Evolutionary conservation across 2,797 vertebrate species (phyloP).

Genomic region (Astyanax mexicanus): DNA sequence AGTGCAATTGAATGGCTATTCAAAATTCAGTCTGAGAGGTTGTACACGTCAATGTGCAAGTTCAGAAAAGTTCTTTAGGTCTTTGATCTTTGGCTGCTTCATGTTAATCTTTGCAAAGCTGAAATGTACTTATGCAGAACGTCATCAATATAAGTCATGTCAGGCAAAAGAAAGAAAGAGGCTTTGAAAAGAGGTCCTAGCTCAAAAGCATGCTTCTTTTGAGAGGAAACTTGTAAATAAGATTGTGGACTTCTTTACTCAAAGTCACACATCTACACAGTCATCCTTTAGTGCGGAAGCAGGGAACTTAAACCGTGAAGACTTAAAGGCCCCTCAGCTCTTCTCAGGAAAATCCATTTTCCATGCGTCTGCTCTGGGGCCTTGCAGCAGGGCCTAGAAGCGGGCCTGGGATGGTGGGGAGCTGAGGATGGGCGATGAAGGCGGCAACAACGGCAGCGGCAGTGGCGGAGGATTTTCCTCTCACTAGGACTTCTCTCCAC

Average conservation of each 20-base stretch:
- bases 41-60: conserved; percentile 19
- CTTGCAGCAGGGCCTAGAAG: conserved; percentile 61
- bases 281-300: conserved; percentile 56
- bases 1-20: conserved; percentile 23
- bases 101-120: conserved; percentile 20
- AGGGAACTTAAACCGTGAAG: conserved; percentile 72
- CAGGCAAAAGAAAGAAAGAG: not conserved
- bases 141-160: not conserved
- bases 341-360: conserved; percentile 78
- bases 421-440: conserved; percentile 40
- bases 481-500: conserved; percentile 70
- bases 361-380: conserved; percentile 72
- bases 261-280: conserved; percentile 69
- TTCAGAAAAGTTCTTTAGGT: conserved; percentile 35
- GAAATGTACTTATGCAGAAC: not conserved
- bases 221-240: not conserved
- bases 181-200: not conserved
- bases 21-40: conserved; percentile 24
- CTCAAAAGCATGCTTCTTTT: conserved; percentile 4
- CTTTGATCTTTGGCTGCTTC: conserved; percentile 40
- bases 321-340: conserved; percentile 75
- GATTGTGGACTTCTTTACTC: conserved; percentile 33
- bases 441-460: not conserved
- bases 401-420: conserved; percentile 51
- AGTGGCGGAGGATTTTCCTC: conserved; percentile 70